A percentile compares a stretch with the other conserved stretches of the same genome.
Conservation (phyloP, 2,113 vertebrate species). For the Agelaius tricolor region DNA sequence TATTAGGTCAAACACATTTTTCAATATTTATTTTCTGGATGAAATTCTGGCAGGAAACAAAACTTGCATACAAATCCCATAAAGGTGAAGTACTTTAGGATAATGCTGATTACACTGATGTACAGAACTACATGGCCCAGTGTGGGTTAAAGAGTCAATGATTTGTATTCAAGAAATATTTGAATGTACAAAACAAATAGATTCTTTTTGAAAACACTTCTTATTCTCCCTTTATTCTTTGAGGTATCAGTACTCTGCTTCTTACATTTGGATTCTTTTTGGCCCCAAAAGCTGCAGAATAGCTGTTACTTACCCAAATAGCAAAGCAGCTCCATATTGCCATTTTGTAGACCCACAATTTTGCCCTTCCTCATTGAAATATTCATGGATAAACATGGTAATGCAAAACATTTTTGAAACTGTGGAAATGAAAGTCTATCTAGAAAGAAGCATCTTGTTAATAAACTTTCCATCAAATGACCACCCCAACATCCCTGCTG, state of each 20-base stretch:
- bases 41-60: background rate
- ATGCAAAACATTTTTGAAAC: background rate
- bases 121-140: background rate
- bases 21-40: background rate
- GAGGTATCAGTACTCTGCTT: background rate
- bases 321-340: background rate
- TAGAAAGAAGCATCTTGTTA: background rate
- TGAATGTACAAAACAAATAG: background rate
- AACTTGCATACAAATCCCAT: background rate
- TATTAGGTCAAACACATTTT: background rate
- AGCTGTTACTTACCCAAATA: background rate
- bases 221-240: background rate
- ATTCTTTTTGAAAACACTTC: background rate
- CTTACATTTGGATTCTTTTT: background rate
- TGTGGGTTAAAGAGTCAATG: background rate
- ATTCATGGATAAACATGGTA: accelerated
- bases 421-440: background rate
- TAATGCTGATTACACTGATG: background rate
- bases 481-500: background rate
- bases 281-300: background rate
- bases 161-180: background rate
- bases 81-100: background rate
- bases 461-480: background rate
- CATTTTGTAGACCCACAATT: background rate
- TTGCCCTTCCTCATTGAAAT: background rate